Conservation (phyloP, 2,113 vertebrate species). For the Periophthalmodon schlosseri region DNA sequence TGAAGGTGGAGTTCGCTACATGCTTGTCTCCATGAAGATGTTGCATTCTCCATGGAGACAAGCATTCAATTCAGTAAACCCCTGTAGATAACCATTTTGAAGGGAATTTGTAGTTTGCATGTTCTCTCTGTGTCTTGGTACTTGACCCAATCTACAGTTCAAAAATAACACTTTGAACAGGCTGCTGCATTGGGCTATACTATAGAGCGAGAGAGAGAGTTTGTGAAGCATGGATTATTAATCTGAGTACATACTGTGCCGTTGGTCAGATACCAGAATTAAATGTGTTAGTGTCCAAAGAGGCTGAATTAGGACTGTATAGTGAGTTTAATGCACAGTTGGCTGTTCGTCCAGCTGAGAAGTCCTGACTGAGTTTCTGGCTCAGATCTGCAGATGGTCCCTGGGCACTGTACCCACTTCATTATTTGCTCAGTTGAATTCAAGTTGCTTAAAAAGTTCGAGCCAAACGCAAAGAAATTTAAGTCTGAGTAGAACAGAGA, state of each 20-base stretch:
- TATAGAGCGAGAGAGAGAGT: neutral
- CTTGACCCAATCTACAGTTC: neutral
- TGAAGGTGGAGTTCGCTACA: too few species aligned
- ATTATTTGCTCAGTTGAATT: neutral
- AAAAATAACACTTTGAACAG: neutral
- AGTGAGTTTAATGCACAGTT: neutral
- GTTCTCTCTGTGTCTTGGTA: neutral
- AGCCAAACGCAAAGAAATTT: too few species aligned
- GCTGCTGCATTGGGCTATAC: neutral
- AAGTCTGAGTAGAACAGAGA: too few species aligned
- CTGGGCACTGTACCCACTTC: neutral
- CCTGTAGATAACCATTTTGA: too few species aligned
- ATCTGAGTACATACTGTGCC: neutral
- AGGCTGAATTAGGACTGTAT: neutral
- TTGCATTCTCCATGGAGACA: too few species aligned
- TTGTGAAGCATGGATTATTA: neutral
- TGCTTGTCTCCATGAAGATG: too few species aligned
- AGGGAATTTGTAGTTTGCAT: too few species aligned
- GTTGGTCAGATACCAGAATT: neutral
- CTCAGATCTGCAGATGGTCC: neutral
- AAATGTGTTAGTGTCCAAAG: neutral
- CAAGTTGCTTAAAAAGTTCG: neutral
- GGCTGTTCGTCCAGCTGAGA: neutral
- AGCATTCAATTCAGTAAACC: neutral
- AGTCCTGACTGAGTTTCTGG: neutral